phyloP scores from a whole-genome alignment of 2,888 invertebrate species.

The Dendrolimus houi region DNA sequence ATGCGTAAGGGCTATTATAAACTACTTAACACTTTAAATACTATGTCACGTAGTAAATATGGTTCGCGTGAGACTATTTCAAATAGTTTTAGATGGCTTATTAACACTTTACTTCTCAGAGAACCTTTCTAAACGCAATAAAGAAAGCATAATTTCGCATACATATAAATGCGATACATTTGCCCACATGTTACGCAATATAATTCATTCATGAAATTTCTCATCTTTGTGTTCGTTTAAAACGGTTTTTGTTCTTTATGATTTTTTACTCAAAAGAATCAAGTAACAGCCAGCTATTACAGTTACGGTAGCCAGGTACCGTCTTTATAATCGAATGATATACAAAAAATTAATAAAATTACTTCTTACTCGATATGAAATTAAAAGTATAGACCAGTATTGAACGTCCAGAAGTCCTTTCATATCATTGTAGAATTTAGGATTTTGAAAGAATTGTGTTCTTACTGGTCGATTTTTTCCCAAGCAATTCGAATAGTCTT shows the following conservation, averaged over 20 bases:
- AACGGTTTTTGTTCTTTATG: not conserved
- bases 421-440: too few relatives aligned
- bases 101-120: not conserved
- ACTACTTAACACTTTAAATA: not conserved
- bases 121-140: not conserved
- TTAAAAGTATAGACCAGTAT: too few relatives aligned
- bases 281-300: not conserved
- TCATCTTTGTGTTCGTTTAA: not conserved
- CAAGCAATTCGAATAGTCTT: too few relatives aligned
- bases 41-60: not conserved
- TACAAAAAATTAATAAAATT: too few relatives aligned
- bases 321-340: too few relatives aligned
- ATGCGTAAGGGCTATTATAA: not conserved
- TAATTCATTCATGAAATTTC: not conserved
- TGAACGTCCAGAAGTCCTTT: too few relatives aligned
- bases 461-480: too few relatives aligned
- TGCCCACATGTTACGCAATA: not conserved
- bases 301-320: too few relatives aligned
- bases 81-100: too few relatives aligned
- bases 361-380: too few relatives aligned
- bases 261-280: not conserved
- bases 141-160: not conserved
- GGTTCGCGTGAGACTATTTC: not conserved
- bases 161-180: not conserved
- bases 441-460: too few relatives aligned